phyloP scores from a whole-genome alignment of 2,113 vertebrate species.

The Cnemophilus loriae region DNA sequence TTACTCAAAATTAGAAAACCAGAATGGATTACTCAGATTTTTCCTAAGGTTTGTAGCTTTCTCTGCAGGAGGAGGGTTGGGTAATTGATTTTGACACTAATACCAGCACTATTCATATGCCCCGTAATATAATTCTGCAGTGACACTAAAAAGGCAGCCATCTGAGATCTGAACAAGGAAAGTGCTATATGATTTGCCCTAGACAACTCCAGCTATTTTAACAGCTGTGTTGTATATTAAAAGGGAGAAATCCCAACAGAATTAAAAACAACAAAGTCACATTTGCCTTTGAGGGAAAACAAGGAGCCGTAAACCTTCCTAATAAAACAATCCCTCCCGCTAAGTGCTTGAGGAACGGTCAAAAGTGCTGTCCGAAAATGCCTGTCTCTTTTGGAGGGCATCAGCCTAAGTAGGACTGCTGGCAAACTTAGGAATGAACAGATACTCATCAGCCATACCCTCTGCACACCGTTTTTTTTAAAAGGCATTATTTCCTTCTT shows the following conservation, averaged over 20 bases:
- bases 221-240: constrained; percentile 69
- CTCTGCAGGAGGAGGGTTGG: constrained; percentile 39
- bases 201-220: constrained; percentile 65
- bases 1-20: constrained; percentile 66
- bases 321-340: constrained; percentile 41
- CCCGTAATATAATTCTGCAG: constrained; percentile 39
- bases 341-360: constrained; percentile 16
- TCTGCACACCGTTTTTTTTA: background rate
- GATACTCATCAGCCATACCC: background rate
- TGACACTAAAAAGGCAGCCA: constrained; percentile 35
- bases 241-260: constrained; percentile 47
- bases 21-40: constrained; percentile 25
- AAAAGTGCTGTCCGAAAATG: background rate
- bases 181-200: constrained; percentile 60
- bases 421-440: background rate
- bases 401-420: background rate
- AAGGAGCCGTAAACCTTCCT: constrained; percentile 33
- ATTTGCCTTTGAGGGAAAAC: constrained; percentile 67
- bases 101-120: constrained; percentile 42
- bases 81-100: constrained; percentile 66
- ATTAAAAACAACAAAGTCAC: constrained; percentile 70
- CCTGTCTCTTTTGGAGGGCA: background rate
- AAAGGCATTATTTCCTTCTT: background rate
- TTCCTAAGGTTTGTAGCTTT: constrained; percentile 44
- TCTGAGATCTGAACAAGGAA: constrained; percentile 61